Evolutionary conservation across 2,797 vertebrate species (phyloP).

Genomic region (Clangula hyemalis): DNA sequence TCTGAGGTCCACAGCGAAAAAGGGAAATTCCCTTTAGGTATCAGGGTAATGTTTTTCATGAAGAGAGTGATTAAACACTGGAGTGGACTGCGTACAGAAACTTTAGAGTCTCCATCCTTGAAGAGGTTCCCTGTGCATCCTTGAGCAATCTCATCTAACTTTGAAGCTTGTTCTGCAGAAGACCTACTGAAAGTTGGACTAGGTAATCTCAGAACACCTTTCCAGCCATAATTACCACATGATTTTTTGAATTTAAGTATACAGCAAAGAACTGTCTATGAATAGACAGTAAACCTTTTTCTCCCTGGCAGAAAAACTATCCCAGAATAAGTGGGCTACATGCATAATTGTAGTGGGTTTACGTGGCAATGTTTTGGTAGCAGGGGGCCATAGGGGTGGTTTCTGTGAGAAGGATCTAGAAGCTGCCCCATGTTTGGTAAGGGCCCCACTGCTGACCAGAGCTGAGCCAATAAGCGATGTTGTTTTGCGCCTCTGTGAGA

Average conservation of each 20-base stretch:
- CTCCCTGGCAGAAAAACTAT: neutral
- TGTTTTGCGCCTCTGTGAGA: no score
- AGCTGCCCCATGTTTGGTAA: no score
- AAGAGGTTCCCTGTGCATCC: neutral
- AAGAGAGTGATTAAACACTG: neutral
- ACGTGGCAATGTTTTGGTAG: no score
- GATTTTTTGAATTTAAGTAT: neutral
- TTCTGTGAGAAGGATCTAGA: no score
- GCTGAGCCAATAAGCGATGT: no score
- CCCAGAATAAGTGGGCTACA: rapidly evolving
- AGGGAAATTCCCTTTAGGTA: neutral
- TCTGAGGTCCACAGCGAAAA: neutral
- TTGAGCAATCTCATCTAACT: neutral
- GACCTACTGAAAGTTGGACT: neutral
- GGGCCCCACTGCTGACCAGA: no score
- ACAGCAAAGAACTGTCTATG: neutral
- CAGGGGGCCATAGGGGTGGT: no score
- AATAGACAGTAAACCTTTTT: neutral
- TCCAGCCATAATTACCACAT: neutral
- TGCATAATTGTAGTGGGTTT: neutral
- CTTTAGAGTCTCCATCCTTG: neutral
- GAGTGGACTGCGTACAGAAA: neutral
- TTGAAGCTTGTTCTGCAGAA: neutral
- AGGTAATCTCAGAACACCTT: neutral
- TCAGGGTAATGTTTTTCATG: neutral